Percentiles rank a stretch among this genome's conserved stretches.
Conservation (phyloP, 2,888 invertebrate genomes). For the Sipha maydis region DNA sequence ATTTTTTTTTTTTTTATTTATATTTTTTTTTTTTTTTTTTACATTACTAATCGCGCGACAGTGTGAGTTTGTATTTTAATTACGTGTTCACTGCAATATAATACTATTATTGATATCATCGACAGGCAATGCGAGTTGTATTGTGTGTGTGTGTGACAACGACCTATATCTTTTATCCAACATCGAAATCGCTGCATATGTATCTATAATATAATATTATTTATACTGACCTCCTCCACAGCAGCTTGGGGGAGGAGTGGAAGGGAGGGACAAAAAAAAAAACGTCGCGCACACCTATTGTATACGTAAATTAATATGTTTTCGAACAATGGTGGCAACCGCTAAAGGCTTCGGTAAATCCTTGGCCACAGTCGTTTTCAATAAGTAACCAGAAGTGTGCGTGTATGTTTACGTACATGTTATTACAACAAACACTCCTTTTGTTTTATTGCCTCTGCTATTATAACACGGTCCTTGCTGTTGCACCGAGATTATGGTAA, state of each 20-base stretch:
- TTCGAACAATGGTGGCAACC: background rate
- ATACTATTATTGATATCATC: background rate
- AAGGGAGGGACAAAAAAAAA: background rate
- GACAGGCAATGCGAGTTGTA: background rate
- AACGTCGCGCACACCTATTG: background rate
- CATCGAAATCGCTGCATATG: background rate
- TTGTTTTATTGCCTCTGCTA: background rate
- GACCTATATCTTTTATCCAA: background rate
- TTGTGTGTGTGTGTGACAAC: background rate
- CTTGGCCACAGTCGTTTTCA: slow-evolving; percentile 2
- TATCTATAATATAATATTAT: background rate
- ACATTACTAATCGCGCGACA: background rate
- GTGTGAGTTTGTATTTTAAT: background rate
- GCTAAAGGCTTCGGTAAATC: slow-evolving; percentile 28
- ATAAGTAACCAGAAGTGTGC: background rate
- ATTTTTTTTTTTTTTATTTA: background rate
- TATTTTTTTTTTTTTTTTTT: background rate
- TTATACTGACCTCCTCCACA: background rate
- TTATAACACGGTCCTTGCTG: background rate
- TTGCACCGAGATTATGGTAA: background rate
- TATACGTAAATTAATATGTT: background rate
- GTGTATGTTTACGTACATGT: no score
- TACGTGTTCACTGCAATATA: background rate
- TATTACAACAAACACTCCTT: background rate
- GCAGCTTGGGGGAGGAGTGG: no score